Evolutionary conservation across 2,888 invertebrate genomes (phyloP).

Genomic region (Plemyria rubiginata): DNA sequence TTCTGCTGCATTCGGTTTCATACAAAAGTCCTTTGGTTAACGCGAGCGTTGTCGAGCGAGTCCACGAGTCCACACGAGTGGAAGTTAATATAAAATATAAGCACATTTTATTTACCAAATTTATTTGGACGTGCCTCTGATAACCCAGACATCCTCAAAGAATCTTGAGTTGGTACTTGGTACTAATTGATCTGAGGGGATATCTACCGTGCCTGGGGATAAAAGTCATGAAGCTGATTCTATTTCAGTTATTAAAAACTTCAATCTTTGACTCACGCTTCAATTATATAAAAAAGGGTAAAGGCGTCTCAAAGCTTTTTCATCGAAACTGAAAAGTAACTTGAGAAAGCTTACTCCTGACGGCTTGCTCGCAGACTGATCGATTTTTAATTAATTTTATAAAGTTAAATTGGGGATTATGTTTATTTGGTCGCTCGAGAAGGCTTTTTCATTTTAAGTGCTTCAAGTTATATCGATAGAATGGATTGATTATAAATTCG

Average conservation of each 20-base stretch:
- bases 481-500: neutral
- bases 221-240: too few species aligned
- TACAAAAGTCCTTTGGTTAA: too few species aligned
- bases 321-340: constrained; percentile 59
- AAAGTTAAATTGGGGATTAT: constrained; percentile 84
- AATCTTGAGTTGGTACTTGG: too few species aligned
- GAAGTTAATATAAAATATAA: too few species aligned
- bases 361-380: constrained; percentile 70
- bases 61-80: too few species aligned
- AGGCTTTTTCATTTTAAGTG: constrained; percentile 36
- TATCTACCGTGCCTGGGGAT: too few species aligned
- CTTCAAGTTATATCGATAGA: constrained; percentile 58
- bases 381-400: constrained; percentile 81
- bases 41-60: too few species aligned
- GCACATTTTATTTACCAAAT: too few species aligned
- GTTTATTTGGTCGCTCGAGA: constrained; percentile 68
- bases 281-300: constrained; percentile 4
- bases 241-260: neutral
- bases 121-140: too few species aligned
- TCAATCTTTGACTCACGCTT: neutral
- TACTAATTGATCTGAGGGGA: too few species aligned
- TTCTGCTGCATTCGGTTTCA: too few species aligned
- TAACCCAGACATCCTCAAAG: too few species aligned
- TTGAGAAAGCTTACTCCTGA: constrained; percentile 56
- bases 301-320: constrained; percentile 63